Conservation (phyloP, 2,113 vertebrate genomes). For the Triplophysa tibetana region DNA sequence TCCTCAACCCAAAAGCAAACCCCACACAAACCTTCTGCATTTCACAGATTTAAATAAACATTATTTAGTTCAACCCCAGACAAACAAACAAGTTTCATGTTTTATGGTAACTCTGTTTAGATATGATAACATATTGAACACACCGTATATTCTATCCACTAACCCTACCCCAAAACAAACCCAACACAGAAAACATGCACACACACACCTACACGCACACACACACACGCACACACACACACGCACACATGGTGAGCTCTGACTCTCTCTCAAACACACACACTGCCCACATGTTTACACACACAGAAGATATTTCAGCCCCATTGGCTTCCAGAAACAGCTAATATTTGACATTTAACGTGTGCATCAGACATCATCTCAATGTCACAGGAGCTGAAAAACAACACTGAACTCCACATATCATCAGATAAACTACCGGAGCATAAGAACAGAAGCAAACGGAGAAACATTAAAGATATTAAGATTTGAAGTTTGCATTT, state of each 20-base stretch:
- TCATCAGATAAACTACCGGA: background rate
- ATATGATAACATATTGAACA: too few species aligned
- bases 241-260: conserved; percentile 12
- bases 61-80: too few species aligned
- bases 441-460: background rate
- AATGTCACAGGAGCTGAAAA: too few species aligned
- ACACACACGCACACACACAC: conserved; percentile 41
- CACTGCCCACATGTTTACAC: conserved; percentile 61
- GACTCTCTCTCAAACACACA: conserved; percentile 32
- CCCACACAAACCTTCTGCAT: too few species aligned
- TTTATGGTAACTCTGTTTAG: too few species aligned
- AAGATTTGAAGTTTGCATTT: too few species aligned
- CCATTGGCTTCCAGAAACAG: conserved; percentile 66
- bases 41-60: too few species aligned
- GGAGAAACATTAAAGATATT: background rate
- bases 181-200: background rate
- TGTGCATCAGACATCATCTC: conserved; percentile 11
- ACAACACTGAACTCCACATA: background rate
- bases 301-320: conserved; percentile 62
- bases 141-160: too few species aligned
- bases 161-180: too few species aligned
- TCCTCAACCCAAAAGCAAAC: too few species aligned
- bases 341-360: conserved; percentile 78
- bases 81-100: too few species aligned
- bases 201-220: conserved; percentile 45